These are phyloP conservation scores for Serinus canaria DNA, from an alignment of 2,113 vertebrate genomes.

Conservation along the genomic window DNA sequence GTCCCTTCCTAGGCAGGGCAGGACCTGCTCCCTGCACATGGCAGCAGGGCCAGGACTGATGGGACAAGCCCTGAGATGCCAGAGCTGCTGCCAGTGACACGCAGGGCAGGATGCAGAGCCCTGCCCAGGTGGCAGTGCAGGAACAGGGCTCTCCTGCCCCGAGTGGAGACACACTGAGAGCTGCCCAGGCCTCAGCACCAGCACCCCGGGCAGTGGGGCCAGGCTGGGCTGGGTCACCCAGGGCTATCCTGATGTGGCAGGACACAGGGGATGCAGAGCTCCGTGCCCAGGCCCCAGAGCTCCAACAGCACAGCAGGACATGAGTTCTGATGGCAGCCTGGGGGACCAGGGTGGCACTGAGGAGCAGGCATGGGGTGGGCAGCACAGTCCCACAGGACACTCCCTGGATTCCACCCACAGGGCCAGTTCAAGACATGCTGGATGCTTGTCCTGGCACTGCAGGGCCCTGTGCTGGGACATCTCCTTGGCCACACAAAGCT, in stretches of 20 bases:
- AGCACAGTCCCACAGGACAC: background rate
- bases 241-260: fast-evolving
- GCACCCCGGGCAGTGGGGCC: fast-evolving
- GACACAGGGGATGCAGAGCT: background rate
- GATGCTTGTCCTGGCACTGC: fast-evolving
- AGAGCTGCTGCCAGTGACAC: background rate
- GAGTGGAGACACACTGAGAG: background rate
- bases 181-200: background rate
- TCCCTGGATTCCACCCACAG: fast-evolving
- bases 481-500: background rate
- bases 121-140: background rate
- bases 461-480: fast-evolving
- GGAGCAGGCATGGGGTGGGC: background rate
- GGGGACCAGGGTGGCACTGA: background rate
- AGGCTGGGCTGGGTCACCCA: background rate
- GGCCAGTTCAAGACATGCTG: fast-evolving
- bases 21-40: fast-evolving
- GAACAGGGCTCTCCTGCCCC: background rate
- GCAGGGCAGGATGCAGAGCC: background rate
- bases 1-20: background rate
- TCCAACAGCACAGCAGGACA: fast-evolving
- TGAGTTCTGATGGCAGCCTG: fast-evolving
- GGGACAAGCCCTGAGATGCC: background rate
- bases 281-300: background rate
- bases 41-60: background rate